Conservation (phyloP, 2,797 vertebrate genomes). For the Cyprinella venusta region DNA sequence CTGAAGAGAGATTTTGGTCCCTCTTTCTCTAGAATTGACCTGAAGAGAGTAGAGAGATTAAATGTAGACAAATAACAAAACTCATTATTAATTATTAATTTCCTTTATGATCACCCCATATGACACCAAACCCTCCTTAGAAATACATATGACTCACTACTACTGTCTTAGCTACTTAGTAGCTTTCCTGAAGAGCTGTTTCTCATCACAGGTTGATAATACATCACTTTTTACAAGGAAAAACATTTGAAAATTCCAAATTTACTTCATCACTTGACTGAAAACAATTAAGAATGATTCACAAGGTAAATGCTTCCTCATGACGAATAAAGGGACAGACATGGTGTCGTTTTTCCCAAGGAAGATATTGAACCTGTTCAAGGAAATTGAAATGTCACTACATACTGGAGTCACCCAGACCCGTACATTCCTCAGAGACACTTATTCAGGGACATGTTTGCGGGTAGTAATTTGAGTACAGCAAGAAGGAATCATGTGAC, state of each 20-base stretch:
- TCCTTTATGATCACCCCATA: background rate
- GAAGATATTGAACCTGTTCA: background rate
- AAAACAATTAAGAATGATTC: constrained; percentile 6
- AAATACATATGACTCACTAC: too few species aligned
- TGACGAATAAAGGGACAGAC: background rate
- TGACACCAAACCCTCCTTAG: too few species aligned
- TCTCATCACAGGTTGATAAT: background rate
- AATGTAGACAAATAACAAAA: background rate
- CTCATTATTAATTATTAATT: background rate
- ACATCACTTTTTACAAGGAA: constrained; percentile 6
- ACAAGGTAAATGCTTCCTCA: background rate
- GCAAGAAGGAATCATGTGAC: constrained; percentile 46
- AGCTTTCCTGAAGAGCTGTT: background rate
- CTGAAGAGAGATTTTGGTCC: constrained; percentile 96
- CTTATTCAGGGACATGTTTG: constrained; percentile 44
- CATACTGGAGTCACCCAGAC: constrained; percentile 16
- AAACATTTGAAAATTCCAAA: background rate
- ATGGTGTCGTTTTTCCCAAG: background rate
- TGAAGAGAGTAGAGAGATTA: constrained; percentile 63
- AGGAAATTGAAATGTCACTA: background rate
- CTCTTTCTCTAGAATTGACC: constrained; percentile 98
- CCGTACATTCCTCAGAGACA: constrained; percentile 36
- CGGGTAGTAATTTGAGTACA: constrained; percentile 64
- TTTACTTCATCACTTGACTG: background rate
- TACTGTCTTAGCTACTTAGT: too few species aligned